phyloP scores from a whole-genome alignment of 1,140 invertebrate species.

The Saxidomus purpurata region DNA sequence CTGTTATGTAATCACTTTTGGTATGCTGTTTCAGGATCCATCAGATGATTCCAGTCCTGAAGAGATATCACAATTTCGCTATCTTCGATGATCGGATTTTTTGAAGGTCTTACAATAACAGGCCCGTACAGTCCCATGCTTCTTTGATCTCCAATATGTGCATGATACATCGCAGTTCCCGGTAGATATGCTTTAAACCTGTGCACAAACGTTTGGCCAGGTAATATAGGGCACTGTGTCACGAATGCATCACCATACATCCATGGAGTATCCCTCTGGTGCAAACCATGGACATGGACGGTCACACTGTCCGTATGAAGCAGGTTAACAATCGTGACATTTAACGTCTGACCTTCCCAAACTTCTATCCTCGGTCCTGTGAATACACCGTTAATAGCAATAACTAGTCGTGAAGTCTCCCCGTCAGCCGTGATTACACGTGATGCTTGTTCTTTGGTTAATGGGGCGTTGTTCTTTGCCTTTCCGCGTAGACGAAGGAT shows the following conservation, averaged over 20 bases:
- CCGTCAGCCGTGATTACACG: conserved; percentile 77
- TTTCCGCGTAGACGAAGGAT: not conserved
- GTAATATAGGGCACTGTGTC: conserved; percentile 95
- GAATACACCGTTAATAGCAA: conserved; percentile 76
- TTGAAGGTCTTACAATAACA: conserved; percentile 70
- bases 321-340: conserved; percentile 85
- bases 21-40: conserved; percentile 68
- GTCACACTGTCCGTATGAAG: conserved; percentile 91
- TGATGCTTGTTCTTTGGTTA: not conserved
- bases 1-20: conserved; percentile 68
- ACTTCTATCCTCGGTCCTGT: conserved; percentile 88
- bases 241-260: conserved; percentile 97
- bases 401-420: conserved; percentile 25
- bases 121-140: conserved; percentile 79
- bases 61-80: conserved; percentile 63
- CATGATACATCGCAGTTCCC: conserved; percentile 83
- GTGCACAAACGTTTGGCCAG: conserved; percentile 94
- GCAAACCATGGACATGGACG: conserved; percentile 95
- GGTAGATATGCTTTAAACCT: conserved; percentile 84
- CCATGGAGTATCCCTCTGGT: conserved; percentile 93
- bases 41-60: conserved; percentile 77
- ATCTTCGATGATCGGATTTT: not conserved
- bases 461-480: not conserved
- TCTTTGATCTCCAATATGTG: conserved; percentile 80
- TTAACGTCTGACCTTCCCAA: conserved; percentile 93